phyloP scores from a whole-genome alignment of 2,113 vertebrate species.

The Gopherus evgoodei region DNA sequence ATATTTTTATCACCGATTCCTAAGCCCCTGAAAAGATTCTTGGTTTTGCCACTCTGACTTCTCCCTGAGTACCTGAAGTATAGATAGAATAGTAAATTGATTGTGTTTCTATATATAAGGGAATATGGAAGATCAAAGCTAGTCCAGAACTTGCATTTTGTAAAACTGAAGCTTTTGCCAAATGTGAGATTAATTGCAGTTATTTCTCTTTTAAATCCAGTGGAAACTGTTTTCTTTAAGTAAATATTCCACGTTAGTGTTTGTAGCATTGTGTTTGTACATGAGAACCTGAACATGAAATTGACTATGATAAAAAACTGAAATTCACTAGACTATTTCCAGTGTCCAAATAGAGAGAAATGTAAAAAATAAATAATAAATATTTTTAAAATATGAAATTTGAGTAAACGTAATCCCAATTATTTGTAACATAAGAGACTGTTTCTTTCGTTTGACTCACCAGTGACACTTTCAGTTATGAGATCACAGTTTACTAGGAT shows the following conservation, averaged over 20 bases:
- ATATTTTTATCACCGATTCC: not conserved
- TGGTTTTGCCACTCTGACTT: not conserved
- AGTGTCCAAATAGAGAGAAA: not conserved
- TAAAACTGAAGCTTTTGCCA: slow-evolving; percentile 9
- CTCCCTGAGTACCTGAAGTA: not conserved
- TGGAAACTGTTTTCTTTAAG: slow-evolving; percentile 11
- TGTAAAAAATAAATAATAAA: not conserved
- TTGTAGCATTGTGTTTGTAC: not conserved
- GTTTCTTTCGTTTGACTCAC: slow-evolving; percentile 23
- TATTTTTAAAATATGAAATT: not conserved
- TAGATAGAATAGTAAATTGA: not conserved
- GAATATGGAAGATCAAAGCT: not conserved
- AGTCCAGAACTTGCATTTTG: slow-evolving; percentile 18
- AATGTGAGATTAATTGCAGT: not conserved
- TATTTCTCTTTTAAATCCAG: not conserved
- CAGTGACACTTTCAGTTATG: slow-evolving; percentile 29
- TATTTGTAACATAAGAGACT: not conserved
- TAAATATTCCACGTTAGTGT: not conserved
- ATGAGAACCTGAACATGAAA: not conserved
- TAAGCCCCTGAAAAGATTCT: not conserved
- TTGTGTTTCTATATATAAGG: not conserved
- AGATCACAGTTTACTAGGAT: not conserved
- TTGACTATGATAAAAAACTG: slow-evolving; percentile 11
- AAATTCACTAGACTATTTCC: not conserved
- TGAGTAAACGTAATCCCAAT: not conserved